Conservation (phyloP, 2,113 vertebrate species). For the Hippocampus abdominalis region DNA sequence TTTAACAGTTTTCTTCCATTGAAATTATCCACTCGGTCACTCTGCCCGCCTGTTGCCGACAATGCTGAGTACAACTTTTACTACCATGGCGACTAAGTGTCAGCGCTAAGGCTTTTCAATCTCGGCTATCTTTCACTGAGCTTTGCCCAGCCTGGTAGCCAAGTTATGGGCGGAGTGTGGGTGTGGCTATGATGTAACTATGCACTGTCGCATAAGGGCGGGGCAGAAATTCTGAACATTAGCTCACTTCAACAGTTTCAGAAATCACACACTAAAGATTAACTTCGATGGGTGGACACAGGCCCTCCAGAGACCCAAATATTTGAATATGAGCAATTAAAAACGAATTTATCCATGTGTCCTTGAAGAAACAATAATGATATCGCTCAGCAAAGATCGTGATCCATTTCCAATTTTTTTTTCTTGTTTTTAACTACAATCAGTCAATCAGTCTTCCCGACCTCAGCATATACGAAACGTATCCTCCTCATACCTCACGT, state of each 20-base stretch:
- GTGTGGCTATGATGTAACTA: neutral
- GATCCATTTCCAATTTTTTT: neutral
- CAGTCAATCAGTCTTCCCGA: slow-evolving; percentile 55
- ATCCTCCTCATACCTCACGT: slow-evolving; percentile 71
- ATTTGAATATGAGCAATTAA: neutral
- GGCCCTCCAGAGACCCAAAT: neutral
- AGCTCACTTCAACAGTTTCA: neutral
- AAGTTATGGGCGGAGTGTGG: neutral
- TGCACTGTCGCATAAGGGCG: neutral
- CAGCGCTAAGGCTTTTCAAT: too few relatives aligned
- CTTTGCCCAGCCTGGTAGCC: neutral
- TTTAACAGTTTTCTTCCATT: too few relatives aligned
- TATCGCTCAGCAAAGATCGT: neutral
- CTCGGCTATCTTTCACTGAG: neutral
- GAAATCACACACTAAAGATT: neutral
- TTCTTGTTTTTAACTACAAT: neutral
- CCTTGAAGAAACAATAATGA: neutral
- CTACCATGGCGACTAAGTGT: too few relatives aligned
- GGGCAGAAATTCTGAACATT: neutral
- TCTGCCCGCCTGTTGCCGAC: too few relatives aligned
- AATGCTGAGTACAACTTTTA: too few relatives aligned
- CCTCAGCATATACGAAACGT: slow-evolving; percentile 61
- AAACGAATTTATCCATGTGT: neutral
- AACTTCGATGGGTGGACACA: neutral
- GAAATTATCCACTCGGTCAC: too few relatives aligned